Percentiles rank a stretch among this genome's conserved stretches.
Conservation (phyloP, 1,140 invertebrate genomes). For the Augochlora pura region DNA sequence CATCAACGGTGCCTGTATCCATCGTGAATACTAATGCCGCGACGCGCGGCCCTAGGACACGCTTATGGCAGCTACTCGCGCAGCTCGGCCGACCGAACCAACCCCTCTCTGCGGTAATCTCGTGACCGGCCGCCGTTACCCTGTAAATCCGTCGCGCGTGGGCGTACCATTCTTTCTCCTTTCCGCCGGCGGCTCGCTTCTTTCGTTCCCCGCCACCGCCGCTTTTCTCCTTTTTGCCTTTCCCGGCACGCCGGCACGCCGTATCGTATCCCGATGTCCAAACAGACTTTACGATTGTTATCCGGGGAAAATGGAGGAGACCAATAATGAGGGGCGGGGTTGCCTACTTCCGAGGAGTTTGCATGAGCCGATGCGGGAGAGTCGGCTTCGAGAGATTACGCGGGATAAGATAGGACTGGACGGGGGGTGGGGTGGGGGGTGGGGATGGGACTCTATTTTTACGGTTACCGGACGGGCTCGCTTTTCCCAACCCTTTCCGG, state of each 20-base stretch:
- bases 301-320: neutral
- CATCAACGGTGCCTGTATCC: slow-evolving; percentile 72
- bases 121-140: slow-evolving; percentile 5
- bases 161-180: slow-evolving; percentile 8
- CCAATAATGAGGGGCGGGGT: neutral
- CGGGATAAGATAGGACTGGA: neutral
- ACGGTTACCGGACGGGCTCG: too few relatives aligned
- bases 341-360: neutral
- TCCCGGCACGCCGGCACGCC: too few relatives aligned
- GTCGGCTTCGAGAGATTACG: neutral
- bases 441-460: neutral
- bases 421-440: too few relatives aligned
- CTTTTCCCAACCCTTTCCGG: too few relatives aligned
- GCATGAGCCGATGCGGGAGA: neutral
- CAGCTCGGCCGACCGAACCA: neutral
- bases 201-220: too few relatives aligned
- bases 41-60: slow-evolving; percentile 17
- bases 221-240: too few relatives aligned
- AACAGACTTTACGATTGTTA: slow-evolving; percentile 26
- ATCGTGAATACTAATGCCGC: slow-evolving; percentile 75
- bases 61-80: slow-evolving; percentile 16
- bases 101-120: slow-evolving; percentile 24
- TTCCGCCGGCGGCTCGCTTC: neutral
- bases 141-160: slow-evolving; percentile 3
- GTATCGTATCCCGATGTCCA: slow-evolving; percentile 8